Percentiles rank a stretch among this genome's conserved stretches.
Conservation (phyloP, 2,888 invertebrate species). For the Zeuzera pyrina region DNA sequence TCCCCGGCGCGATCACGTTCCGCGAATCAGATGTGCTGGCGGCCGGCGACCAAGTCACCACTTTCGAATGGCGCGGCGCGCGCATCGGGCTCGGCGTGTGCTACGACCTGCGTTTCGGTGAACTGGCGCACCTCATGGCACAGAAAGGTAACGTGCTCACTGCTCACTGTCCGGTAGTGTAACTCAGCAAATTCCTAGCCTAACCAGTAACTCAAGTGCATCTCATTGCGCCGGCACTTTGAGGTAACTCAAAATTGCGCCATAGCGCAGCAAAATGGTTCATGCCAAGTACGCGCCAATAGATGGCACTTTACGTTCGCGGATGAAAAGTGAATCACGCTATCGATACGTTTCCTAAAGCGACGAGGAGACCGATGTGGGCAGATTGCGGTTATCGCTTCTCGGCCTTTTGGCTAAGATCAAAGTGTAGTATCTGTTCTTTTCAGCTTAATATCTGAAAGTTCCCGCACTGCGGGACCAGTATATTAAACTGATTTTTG, state of each 20-base stretch:
- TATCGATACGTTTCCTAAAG: no score
- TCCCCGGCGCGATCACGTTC: slow-evolving; percentile 93
- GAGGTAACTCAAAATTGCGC: no score
- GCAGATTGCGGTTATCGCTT: slow-evolving; percentile 6
- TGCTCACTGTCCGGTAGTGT: no score
- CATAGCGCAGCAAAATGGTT: no score
- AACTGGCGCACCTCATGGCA: slow-evolving; percentile 85
- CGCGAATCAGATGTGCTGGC: slow-evolving; percentile 90
- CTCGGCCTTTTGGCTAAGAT: slow-evolving; percentile 8
- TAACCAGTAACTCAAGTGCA: no score
- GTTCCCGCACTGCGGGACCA: slow-evolving; percentile 7
- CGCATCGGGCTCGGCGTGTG: slow-evolving; percentile 95
- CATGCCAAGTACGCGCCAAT: no score
- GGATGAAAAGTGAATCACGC: no score
- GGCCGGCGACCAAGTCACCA: slow-evolving; percentile 82
- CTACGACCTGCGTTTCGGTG: slow-evolving; percentile 94
- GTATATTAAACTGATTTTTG: slow-evolving; percentile 9
- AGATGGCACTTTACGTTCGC: no score
- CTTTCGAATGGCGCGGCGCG: slow-evolving; percentile 78
- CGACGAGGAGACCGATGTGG: no score
- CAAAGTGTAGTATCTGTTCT: slow-evolving; percentile 9
- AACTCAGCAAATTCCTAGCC: no score
- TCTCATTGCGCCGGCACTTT: no score
- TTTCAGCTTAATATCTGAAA: slow-evolving; percentile 9
- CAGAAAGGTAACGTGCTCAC: slow-evolving; percentile 50